phyloP scores from a whole-genome alignment of 2,888 invertebrate species.

The Bedellia somnulentella region DNA sequence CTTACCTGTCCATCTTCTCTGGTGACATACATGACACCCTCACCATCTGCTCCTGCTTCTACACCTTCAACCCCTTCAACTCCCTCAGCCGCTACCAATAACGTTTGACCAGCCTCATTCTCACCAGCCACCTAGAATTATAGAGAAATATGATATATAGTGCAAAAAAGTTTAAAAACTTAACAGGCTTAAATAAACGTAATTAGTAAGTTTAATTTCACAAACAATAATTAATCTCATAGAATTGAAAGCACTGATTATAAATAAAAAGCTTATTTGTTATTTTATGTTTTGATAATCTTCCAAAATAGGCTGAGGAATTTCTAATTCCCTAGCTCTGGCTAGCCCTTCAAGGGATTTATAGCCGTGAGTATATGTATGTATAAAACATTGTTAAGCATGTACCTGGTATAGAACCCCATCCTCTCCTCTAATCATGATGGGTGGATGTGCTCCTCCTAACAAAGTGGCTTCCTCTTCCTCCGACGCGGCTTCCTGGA shows the following conservation, averaged over 20 bases:
- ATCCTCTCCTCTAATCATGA: constrained; percentile 73
- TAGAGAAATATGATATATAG: too few species aligned
- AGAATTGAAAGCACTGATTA: too few species aligned
- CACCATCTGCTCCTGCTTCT: constrained; percentile 57
- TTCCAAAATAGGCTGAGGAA: too few species aligned
- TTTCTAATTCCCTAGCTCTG: too few species aligned
- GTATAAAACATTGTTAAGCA: not conserved
- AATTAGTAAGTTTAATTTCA: too few species aligned
- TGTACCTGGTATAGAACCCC: constrained; percentile 71
- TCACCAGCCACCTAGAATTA: constrained; percentile 73
- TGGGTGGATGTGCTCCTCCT: constrained; percentile 35
- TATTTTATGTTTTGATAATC: too few species aligned
- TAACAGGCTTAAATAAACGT: too few species aligned
- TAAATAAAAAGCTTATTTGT: too few species aligned
- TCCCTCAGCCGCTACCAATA: constrained; percentile 69
- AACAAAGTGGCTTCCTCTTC: constrained; percentile 34
- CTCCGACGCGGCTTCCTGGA: constrained; percentile 44
- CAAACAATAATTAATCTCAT: too few species aligned
- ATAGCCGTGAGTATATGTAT: too few species aligned
- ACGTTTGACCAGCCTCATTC: constrained; percentile 75
- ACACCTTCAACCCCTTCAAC: constrained; percentile 76
- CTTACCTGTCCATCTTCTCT: constrained; percentile 48
- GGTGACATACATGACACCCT: constrained; percentile 62
- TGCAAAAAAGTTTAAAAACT: too few species aligned
- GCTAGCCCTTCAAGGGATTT: too few species aligned